These are phyloP conservation scores for Rotaria sp. DNA, from an alignment of 2,888 invertebrate genomes.

Conservation along the genomic window DNA sequence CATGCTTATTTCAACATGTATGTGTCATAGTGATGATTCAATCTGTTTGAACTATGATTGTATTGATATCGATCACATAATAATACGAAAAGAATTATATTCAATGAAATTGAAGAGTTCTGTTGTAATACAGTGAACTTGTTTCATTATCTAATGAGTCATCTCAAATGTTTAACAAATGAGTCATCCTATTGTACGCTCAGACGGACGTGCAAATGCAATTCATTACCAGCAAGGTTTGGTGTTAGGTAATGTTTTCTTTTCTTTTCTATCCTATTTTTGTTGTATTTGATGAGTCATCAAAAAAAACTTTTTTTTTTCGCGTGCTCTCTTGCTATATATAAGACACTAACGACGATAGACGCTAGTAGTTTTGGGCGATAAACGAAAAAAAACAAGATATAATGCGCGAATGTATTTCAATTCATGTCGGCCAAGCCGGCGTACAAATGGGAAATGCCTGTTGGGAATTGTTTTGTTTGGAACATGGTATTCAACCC, in stretches of 20 bases:
- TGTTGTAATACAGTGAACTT: neutral
- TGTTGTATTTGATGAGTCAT: neutral
- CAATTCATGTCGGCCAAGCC: slow-evolving; percentile 55
- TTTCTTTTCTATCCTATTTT: neutral
- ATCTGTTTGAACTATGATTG: neutral
- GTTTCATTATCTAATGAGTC: neutral
- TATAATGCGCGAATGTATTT: slow-evolving; percentile 26
- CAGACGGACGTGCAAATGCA: neutral
- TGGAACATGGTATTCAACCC: slow-evolving; percentile 58
- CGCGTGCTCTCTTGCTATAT: neutral
- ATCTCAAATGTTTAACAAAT: neutral
- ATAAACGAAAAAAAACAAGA: neutral
- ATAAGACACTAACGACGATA: neutral
- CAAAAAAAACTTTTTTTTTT: neutral
- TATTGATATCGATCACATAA: neutral
- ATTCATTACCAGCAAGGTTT: neutral
- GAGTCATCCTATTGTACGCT: neutral
- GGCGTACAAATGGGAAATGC: slow-evolving; percentile 59
- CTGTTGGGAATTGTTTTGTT: slow-evolving; percentile 61
- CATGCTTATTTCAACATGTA: neutral
- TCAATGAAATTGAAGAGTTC: neutral
- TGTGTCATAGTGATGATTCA: neutral
- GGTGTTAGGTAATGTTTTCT: neutral
- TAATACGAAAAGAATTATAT: neutral
- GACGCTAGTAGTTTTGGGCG: neutral